Evolutionary conservation across 2,113 vertebrate species (phyloP).

Genomic region (Polypterus senegalus): DNA sequence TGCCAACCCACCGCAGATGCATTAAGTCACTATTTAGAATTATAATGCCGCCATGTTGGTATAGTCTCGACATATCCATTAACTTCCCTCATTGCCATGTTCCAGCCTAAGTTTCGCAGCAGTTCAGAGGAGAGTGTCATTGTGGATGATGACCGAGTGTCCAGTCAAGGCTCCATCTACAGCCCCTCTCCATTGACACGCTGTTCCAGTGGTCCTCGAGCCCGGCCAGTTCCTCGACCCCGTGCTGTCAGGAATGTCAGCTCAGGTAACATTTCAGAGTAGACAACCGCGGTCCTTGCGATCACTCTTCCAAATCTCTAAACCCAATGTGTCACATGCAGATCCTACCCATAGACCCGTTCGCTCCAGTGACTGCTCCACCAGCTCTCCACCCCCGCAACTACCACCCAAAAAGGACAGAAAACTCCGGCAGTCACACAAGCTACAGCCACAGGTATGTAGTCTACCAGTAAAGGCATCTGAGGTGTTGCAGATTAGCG

Average conservation of each 20-base stretch:
- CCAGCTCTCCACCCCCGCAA: conserved; percentile 42
- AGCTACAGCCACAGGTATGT: too few species aligned
- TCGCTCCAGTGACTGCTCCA: conserved; percentile 14
- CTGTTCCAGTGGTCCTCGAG: conserved; percentile 59
- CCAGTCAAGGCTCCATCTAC: conserved; percentile 10
- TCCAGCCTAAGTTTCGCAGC: conserved; percentile 55
- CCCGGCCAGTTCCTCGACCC: conserved; percentile 25
- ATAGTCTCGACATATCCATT: too few species aligned
- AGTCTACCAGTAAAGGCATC: too few species aligned
- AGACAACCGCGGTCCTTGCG: not conserved
- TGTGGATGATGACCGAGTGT: conserved; percentile 30
- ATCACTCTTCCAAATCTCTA: too few species aligned
- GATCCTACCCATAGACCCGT: conserved; percentile 45
- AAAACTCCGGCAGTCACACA: conserved; percentile 16
- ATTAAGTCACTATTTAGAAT: too few species aligned
- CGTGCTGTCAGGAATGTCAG: conserved; percentile 32
- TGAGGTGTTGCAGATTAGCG: too few species aligned
- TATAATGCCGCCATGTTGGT: too few species aligned
- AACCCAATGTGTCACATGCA: conserved; percentile 19
- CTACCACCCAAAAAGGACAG: conserved; percentile 66
- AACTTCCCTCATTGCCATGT: not conserved
- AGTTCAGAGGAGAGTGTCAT: conserved; percentile 50
- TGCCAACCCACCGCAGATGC: too few species aligned
- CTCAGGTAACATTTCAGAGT: conserved; percentile 46
- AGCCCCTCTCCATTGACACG: conserved; percentile 43